Evolutionary conservation across 2,888 invertebrate genomes (phyloP).

Genomic region (Metopia argyrocephala): DNA sequence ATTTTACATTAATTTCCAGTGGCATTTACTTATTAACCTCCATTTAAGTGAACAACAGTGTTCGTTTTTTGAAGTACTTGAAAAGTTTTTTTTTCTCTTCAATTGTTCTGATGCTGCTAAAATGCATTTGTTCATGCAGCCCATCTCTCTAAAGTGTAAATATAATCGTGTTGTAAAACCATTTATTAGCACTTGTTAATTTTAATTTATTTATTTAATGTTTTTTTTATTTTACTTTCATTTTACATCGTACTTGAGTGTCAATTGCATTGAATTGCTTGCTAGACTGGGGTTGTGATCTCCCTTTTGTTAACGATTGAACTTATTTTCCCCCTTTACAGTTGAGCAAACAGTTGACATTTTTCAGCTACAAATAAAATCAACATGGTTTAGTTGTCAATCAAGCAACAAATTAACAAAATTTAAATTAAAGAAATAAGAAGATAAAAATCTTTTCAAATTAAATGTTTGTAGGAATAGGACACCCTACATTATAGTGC

Average conservation of each 20-base stretch:
- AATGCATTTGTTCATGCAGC: constrained; percentile 15
- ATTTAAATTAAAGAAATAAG: constrained; percentile 39
- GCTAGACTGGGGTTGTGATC: neutral
- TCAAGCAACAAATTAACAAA: constrained; percentile 47
- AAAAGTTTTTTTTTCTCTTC: neutral
- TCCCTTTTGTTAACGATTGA: neutral
- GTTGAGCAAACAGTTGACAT: neutral
- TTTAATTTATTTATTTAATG: neutral
- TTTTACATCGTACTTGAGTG: neutral
- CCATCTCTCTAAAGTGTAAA: constrained; percentile 5
- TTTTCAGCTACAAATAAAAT: neutral
- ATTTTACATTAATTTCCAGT: constrained; percentile 27
- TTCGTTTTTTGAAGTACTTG: neutral
- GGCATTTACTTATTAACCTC: constrained; percentile 59
- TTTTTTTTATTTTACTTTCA: no score
- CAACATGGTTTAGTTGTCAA: constrained; percentile 27
- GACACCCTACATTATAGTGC: neutral
- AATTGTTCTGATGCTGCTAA: neutral
- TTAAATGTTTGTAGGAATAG: no score
- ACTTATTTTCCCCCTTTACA: constrained; percentile 8
- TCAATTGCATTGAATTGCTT: neutral
- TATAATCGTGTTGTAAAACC: constrained; percentile 39
- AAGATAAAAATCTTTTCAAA: neutral
- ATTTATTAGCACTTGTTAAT: constrained; percentile 56
- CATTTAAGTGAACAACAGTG: constrained; percentile 11